Evolutionary conservation across 2,888 invertebrate species (phyloP), one percentile per base, ranked within the genome.

Genomic region (Shargacucullia verbasci): DNA sequence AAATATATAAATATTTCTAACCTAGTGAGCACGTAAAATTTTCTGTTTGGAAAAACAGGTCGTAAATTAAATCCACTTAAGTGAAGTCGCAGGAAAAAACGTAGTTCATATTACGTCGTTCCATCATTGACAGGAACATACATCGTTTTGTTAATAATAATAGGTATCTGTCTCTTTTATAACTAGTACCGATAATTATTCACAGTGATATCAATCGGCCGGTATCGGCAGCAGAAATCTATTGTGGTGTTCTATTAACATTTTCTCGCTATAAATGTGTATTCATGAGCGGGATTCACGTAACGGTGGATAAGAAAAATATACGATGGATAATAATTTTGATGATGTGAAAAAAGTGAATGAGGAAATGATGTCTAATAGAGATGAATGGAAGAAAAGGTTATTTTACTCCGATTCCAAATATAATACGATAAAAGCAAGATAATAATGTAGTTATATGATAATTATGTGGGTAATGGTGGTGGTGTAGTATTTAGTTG

Each of bases 161-260:
- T 57, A 53, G 56, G 46, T 50, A 57, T 65, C 46, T 61, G 67
- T 78, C 76, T 60, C 65, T 78, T 82, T 80, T 80, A 80, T 64
- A 83, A 79, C 74, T 81, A 64, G 82, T 80, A 85, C 83, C 77
- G 70, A 83, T 85, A 87, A 88, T 87, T 87, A 86, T 86, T 84
- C 83, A 82, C 57, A 55, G 56, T 79, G 84, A 86, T 88, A 87
- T 64, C 73, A 76, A 84, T 84, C 85, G 75, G 62, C 70, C 59
- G 66, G 57, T 74, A 77, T 76, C 79, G 62, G 66, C 62, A 63
- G 59, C 73, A 76, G 68, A 73, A 72, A 81, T 82, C 81, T 81
- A 85, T 85, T 84, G 83, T 85, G 64, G 72, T 75, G 74, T 66
- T 76, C 70, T 73, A 81, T 82, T 81, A 79, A 78, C 75, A 80